Conservation (phyloP, 2,888 invertebrate species). For the Deilephila elpenor region DNA sequence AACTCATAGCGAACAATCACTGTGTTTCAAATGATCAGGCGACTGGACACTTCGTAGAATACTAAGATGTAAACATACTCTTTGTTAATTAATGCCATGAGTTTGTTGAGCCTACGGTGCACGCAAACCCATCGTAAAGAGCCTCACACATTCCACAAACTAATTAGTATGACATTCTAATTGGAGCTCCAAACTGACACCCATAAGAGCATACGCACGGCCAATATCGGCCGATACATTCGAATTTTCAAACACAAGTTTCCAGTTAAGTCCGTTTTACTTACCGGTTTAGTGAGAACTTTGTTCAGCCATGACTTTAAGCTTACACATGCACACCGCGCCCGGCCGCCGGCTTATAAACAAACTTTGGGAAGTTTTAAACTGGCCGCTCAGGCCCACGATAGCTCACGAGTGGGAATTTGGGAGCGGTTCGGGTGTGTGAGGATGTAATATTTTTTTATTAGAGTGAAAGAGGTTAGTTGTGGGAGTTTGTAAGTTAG, state of each 20-base stretch:
- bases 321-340: slow-evolving; percentile 64
- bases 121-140: slow-evolving; percentile 9
- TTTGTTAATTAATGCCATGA: slow-evolving; percentile 30
- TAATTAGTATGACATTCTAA: slow-evolving; percentile 40
- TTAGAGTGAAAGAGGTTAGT: slow-evolving; percentile 68
- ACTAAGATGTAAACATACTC: slow-evolving; percentile 58
- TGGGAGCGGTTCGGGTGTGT: slow-evolving; percentile 53
- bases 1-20: slow-evolving; percentile 59
- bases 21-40: slow-evolving; percentile 52
- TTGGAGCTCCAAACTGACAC: slow-evolving; percentile 37
- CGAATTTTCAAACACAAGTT: slow-evolving; percentile 55
- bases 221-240: slow-evolving; percentile 36
- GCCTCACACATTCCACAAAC: slow-evolving; percentile 28
- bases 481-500: slow-evolving; percentile 75
- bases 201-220: slow-evolving; percentile 33
- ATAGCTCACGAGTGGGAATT: slow-evolving; percentile 46
- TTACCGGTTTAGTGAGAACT: slow-evolving; percentile 80
- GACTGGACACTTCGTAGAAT: slow-evolving; percentile 63
- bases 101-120: neutral
- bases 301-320: slow-evolving; percentile 72
- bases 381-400: slow-evolving; percentile 55
- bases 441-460: slow-evolving; percentile 56
- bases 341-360: slow-evolving; percentile 60
- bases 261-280: slow-evolving; percentile 74
- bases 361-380: slow-evolving; percentile 71